Evolutionary conservation across 2,888 invertebrate species (phyloP).

Genomic region (Leucozona laternaria): DNA sequence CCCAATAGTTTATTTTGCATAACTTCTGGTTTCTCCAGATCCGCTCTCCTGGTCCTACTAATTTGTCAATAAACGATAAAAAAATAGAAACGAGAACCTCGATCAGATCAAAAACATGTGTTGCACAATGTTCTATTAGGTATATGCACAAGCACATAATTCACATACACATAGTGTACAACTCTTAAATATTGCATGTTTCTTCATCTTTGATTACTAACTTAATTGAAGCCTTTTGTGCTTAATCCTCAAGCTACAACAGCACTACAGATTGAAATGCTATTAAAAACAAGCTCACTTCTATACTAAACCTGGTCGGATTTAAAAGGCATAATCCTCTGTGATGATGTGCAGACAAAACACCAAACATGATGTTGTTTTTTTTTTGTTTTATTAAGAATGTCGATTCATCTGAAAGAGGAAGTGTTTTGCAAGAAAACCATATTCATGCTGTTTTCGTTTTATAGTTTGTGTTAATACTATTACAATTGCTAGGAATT

Average conservation of each 20-base stretch:
- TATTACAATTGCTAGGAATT: slow-evolving; percentile 39
- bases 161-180: neutral
- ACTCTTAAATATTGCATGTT: slow-evolving; percentile 41
- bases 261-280: slow-evolving; percentile 17
- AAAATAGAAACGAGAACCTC: too few relatives aligned
- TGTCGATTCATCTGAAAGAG: slow-evolving; percentile 64
- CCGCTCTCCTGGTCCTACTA: too few relatives aligned
- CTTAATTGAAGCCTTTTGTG: slow-evolving; percentile 53
- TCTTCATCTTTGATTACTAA: slow-evolving; percentile 43
- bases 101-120: neutral
- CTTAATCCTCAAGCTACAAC: neutral
- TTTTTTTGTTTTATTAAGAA: too few relatives aligned
- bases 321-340: slow-evolving; percentile 9
- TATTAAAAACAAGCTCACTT: slow-evolving; percentile 8
- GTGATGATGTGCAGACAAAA: slow-evolving; percentile 51
- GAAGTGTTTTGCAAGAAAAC: slow-evolving; percentile 28
- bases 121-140: neutral
- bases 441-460: slow-evolving; percentile 50
- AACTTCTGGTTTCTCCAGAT: too few relatives aligned
- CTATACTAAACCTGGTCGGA: neutral
- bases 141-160: neutral
- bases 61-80: too few relatives aligned
- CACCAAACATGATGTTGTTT: slow-evolving; percentile 43
- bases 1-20: too few relatives aligned
- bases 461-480: slow-evolving; percentile 35